phyloP scores from a whole-genome alignment of 2,113 vertebrate genomes.

The Theropithecus gelada region DNA sequence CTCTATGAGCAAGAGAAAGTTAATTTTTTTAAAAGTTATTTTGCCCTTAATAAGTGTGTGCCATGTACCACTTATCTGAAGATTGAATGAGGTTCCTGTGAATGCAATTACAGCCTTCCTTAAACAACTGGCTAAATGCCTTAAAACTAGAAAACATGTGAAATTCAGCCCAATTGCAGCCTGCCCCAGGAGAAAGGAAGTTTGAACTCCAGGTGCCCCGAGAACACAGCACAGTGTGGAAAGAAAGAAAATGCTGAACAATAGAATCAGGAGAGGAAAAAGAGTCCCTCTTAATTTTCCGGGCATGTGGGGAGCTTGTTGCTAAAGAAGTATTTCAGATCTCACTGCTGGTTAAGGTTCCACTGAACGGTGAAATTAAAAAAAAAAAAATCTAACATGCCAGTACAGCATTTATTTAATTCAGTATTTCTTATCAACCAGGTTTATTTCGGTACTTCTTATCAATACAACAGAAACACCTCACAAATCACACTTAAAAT shows the following conservation, averaged over 20 bases:
- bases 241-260: conserved; percentile 72
- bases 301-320: background rate
- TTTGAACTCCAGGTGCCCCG: conserved; percentile 76
- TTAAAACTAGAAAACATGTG: conserved; percentile 44
- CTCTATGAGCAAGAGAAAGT: background rate
- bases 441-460: background rate
- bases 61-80: background rate
- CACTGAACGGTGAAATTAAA: background rate
- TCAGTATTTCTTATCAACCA: background rate
- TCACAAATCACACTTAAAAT: background rate
- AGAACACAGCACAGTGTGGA: conserved; percentile 34
- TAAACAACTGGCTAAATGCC: conserved; percentile 15
- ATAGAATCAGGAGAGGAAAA: conserved; percentile 54
- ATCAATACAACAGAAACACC: background rate
- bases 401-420: background rate
- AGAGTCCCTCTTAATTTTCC: conserved; percentile 57
- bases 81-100: background rate
- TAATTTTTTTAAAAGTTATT: background rate
- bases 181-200: conserved; percentile 70
- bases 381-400: background rate
- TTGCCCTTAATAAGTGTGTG: background rate
- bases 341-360: background rate
- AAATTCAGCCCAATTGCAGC: conserved; percentile 23
- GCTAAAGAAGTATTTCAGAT: conserved; percentile 7
- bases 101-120: background rate